Conservation (phyloP, 2,888 invertebrate genomes). For the Argyresthia albistria region DNA sequence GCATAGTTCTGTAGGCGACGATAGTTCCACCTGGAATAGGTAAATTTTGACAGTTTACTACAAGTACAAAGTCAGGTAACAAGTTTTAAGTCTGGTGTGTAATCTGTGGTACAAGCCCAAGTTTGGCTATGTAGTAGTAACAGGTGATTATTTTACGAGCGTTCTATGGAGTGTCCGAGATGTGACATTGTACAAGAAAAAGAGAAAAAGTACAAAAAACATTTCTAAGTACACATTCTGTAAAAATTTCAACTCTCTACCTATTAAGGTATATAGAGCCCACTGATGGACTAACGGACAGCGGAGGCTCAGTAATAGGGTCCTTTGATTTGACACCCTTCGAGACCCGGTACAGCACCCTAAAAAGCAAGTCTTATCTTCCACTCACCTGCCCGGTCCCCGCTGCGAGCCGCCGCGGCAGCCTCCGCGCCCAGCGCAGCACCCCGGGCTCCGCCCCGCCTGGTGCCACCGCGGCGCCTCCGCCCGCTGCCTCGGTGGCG, state of each 20-base stretch:
- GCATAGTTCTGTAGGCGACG: slow-evolving; percentile 18
- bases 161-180: too few species aligned
- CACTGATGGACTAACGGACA: too few species aligned
- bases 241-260: too few species aligned
- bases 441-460: slow-evolving; percentile 18
- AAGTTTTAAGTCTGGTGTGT: not conserved
- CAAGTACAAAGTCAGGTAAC: not conserved
- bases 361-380: too few species aligned
- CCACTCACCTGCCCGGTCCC: slow-evolving; percentile 23
- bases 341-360: not conserved
- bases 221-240: too few species aligned
- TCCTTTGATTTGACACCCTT: not conserved
- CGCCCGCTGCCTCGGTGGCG: slow-evolving; percentile 20
- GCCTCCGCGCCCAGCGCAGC: slow-evolving; percentile 8
- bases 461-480: slow-evolving; percentile 21
- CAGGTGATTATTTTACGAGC: too few species aligned
- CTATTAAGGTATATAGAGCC: too few species aligned
- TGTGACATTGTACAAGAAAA: too few species aligned
- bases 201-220: too few species aligned
- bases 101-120: too few species aligned
- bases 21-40: slow-evolving; percentile 24
- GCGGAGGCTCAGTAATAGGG: too few species aligned
- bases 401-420: slow-evolving; percentile 14
- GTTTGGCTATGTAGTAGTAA: too few species aligned
- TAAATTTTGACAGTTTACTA: not conserved